phyloP scores from a whole-genome alignment of 2,888 invertebrate species.

The Druceiella hillmani region DNA sequence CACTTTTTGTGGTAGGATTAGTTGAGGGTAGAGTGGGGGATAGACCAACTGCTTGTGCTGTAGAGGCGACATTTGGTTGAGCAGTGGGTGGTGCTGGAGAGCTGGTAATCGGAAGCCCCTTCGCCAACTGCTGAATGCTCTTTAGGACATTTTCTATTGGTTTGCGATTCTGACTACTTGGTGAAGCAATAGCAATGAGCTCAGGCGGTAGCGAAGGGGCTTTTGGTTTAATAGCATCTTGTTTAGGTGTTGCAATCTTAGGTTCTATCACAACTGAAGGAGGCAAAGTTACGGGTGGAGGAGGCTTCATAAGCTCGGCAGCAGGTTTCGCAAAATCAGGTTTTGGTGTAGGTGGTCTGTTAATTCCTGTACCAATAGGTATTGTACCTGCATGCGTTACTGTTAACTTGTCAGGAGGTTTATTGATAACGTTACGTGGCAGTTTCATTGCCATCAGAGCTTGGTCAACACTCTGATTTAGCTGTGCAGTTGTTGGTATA shows the following conservation, averaged over 20 bases:
- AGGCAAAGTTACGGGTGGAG: constrained; percentile 9
- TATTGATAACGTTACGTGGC: constrained; percentile 23
- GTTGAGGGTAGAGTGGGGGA: constrained; percentile 33
- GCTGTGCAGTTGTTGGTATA: neutral
- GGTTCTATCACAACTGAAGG: constrained; percentile 8
- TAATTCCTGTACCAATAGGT: constrained; percentile 13
- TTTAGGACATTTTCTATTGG: constrained; percentile 46
- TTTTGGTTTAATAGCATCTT: constrained; percentile 31
- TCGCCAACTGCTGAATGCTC: constrained; percentile 47
- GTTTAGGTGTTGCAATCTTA: constrained; percentile 22
- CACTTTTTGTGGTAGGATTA: constrained; percentile 10
- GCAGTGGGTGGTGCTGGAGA: constrained; percentile 5
- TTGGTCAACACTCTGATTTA: too few relatives aligned
- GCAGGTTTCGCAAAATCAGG: constrained; percentile 32
- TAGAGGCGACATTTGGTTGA: constrained; percentile 1
- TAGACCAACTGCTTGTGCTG: constrained; percentile 26
- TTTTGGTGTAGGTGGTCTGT: constrained; percentile 31
- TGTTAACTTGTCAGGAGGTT: constrained; percentile 15
- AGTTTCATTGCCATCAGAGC: constrained; percentile 29
- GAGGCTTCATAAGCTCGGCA: too few relatives aligned
- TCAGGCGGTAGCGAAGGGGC: constrained; percentile 50
- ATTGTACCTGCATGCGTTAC: constrained; percentile 7
- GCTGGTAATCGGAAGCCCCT: constrained; percentile 30
- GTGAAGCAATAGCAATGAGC: constrained; percentile 53
- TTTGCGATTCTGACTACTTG: constrained; percentile 40